These are phyloP conservation scores for Trichonephila inaurata DNA, from an alignment of 1,140 invertebrate species.

Conservation along the genomic window DNA sequence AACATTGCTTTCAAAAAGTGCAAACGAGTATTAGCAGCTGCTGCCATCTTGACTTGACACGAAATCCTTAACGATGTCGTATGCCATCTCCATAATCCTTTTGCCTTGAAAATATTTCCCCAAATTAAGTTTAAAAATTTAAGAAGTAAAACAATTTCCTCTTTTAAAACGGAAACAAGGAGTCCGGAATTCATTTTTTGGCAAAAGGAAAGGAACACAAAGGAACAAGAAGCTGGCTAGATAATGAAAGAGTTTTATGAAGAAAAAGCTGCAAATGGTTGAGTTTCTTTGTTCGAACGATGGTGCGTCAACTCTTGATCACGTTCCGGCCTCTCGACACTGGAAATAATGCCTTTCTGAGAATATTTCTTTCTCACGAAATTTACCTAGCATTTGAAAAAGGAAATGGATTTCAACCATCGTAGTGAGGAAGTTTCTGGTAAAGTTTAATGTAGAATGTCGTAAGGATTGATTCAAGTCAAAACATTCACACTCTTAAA, in stretches of 20 bases:
- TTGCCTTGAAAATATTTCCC: background rate
- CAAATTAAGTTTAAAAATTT: conserved; percentile 6
- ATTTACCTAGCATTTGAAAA: background rate
- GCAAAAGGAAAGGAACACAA: background rate
- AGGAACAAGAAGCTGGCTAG: conserved; percentile 10
- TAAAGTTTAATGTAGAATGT: no score
- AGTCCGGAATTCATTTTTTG: conserved; percentile 17
- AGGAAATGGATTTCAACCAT: background rate
- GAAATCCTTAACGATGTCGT: background rate
- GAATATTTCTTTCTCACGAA: conserved; percentile 22
- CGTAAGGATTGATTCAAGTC: no score
- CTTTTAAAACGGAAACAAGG: background rate
- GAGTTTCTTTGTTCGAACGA: conserved; percentile 26
- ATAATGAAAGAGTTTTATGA: conserved; percentile 39
- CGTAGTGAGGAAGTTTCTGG: background rate
- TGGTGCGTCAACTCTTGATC: conserved; percentile 6
- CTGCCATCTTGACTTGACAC: background rate
- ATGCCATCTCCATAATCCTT: no score
- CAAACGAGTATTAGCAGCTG: background rate
- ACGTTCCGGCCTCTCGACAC: background rate
- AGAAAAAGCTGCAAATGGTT: conserved; percentile 46
- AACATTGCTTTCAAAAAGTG: background rate
- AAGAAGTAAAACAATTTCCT: background rate
- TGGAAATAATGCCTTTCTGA: background rate
- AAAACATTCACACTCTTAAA: no score